Evolutionary conservation across 2,797 vertebrate genomes (phyloP), one percentile per base, ranked within the genome.

Genomic region (Melanotaenia pygmaea): DNA sequence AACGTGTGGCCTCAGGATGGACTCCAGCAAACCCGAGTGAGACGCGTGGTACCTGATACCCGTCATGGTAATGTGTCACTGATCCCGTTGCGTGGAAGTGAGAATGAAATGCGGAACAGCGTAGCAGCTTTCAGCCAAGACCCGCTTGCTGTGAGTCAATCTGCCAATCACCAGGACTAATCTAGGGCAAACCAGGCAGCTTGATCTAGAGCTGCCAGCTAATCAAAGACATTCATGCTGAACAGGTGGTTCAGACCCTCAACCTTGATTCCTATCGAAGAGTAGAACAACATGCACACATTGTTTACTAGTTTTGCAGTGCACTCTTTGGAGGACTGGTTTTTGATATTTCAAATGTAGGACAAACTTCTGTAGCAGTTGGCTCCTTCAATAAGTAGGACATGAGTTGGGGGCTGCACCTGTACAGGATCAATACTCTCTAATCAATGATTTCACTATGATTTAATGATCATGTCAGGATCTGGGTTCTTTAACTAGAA

Each of bases 81-180:
- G 86, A 99, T 99, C 85, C 98, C 97, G 0, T 92, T 99, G 81
- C 94, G 97, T 9, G 98, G 97, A 91, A 96, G 86, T 58, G 98
- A 98, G 90, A 97, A 95, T n/a, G 98, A 99, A 90, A 98, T 98
- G 95, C 95, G 98, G 91, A 97, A 94, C 92, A 98, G 97, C 34
- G 96, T 98, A 64, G 97, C 97, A 1, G 96, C 97, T 89, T 97
- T 97, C 78, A 86, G 95, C 60, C 85, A 96, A 7, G 97, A 98
- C 87, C 92, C 94, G 3, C 94, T 97, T 74, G 94, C 95, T 66
- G 97, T 99, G 96, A 98, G 97, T 96, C 77, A 65, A 83, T 78
- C 74, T 77, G 85, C 90, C 89, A 94, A 93, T 94, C 92, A 92
- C 66, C 47, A 58, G 76, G 77, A 70, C 72, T 76, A 80, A 91